A percentile compares a stretch with the other conserved stretches of the same genome.
phyloP scores from a whole-genome alignment of 1,140 invertebrate genomes.

The Drosophila pseudoananassae region DNA sequence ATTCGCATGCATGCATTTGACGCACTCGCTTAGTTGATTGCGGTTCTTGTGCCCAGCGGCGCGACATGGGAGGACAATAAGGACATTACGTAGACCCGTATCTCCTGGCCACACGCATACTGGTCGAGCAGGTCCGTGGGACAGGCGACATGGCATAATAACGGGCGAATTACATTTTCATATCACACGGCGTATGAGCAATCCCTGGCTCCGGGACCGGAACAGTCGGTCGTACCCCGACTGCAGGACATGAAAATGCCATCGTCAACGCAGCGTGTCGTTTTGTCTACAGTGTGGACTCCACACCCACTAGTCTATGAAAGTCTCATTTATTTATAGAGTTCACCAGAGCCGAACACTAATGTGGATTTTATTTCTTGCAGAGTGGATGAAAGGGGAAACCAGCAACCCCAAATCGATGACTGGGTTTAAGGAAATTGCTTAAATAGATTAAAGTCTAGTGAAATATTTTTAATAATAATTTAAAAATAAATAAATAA shows the following conservation, averaged over 20 bases:
- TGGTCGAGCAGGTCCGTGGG: slow-evolving; percentile 13
- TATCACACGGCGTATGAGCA: slow-evolving; percentile 59
- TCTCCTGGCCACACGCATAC: slow-evolving; percentile 56
- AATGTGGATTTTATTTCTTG: slow-evolving; percentile 42
- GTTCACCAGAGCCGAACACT: slow-evolving; percentile 32
- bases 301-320: neutral
- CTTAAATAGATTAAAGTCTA: too few species aligned
- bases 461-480: too few species aligned
- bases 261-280: slow-evolving; percentile 26
- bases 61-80: slow-evolving; percentile 7
- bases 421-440: neutral
- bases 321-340: slow-evolving; percentile 50
- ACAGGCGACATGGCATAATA: slow-evolving; percentile 45
- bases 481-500: too few species aligned
- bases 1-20: slow-evolving; percentile 38
- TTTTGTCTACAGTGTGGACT: neutral
- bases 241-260: slow-evolving; percentile 39
- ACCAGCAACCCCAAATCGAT: slow-evolving; percentile 6
- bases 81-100: slow-evolving; percentile 28
- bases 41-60: slow-evolving; percentile 29
- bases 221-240: neutral
- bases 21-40: slow-evolving; percentile 61
- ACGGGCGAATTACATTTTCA: slow-evolving; percentile 73
- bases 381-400: slow-evolving; percentile 27
- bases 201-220: slow-evolving; percentile 21